Evolutionary conservation across 2,113 vertebrate species (phyloP).

Genomic region (Hyaena hyaena): DNA sequence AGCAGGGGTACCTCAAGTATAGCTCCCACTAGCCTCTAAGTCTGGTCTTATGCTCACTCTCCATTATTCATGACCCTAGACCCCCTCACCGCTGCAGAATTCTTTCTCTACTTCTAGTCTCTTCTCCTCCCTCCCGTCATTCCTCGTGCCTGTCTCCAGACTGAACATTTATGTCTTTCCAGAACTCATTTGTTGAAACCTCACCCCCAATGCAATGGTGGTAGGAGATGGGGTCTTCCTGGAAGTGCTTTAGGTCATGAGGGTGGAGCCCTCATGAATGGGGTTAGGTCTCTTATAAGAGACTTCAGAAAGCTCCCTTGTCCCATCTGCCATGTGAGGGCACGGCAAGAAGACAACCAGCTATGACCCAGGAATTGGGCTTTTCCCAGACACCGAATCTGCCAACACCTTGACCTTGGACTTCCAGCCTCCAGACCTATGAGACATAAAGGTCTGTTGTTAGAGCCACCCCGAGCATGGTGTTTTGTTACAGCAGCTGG

Average conservation of each 20-base stretch:
- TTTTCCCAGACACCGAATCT: not conserved
- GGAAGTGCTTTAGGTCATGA: not conserved
- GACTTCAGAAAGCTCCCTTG: not conserved
- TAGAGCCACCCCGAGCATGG: not conserved
- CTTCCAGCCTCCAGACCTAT: not conserved
- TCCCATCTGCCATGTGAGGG: not conserved
- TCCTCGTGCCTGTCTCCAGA: not conserved
- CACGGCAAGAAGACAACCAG: rapidly evolving
- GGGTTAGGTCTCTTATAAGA: not conserved
- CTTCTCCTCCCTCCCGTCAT: not conserved
- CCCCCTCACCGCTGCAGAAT: rapidly evolving
- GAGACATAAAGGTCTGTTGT: not conserved
- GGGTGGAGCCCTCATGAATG: not conserved
- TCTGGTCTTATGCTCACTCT: not conserved
- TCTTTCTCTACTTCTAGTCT: not conserved
- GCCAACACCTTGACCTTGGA: not conserved
- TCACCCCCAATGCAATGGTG: too few relatives aligned
- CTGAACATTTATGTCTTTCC: too few relatives aligned
- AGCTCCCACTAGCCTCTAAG: not conserved
- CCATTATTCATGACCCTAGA: not conserved
- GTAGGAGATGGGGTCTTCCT: too few relatives aligned
- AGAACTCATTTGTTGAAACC: not conserved
- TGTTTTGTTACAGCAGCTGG: not conserved
- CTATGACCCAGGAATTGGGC: not conserved
- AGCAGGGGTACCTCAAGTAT: not conserved